Evolutionary conservation across 2,113 vertebrate species (phyloP), one percentile per base, ranked within the genome.

Genomic region (Oriolus oriolus): DNA sequence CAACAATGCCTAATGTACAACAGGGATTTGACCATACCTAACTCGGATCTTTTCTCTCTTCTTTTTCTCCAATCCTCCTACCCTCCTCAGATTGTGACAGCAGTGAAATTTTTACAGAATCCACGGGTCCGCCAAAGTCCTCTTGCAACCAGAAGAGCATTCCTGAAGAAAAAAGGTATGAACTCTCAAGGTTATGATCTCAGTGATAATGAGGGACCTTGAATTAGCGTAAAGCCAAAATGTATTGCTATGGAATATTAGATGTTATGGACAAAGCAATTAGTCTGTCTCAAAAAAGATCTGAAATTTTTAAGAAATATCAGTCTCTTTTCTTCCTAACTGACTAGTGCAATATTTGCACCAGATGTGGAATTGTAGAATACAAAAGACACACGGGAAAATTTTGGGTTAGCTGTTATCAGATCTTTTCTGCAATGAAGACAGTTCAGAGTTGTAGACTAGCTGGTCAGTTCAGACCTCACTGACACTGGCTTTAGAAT

Each of bases 111-210:
- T 97, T 98, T 99, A 56, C 99, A 99, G 97, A 99, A 99, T 97
- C 98, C 98, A 20, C 98, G 99, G 84, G 99, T 99, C 70, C 98
- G 98, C 56, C 99, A 99, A 95, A 99, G 99, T 92, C 98, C 99
- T 4, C 83, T 99, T 71, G 97, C 98, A 68, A 98, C 98, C 95
- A 98, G 99, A 98, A 99, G 98, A 98, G 98, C 98, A 4, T 99
- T 99, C 97, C 97, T 99, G 91, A 99, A 99, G 98, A 99, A 99
- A 97, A 99, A 99, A 99, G 99, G 99, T 99, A 99, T 96, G 57
- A 23, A 22, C 63, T 90, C 57, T 64, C 31, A 37, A 69, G 54
- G 66, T 49, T 81, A 57, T 61, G 35, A 27, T 92, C 49, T 95
- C 54, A 13, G 13, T 65, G 42, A 23, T 45, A 20, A 59, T 39